phyloP scores from a whole-genome alignment of 2,797 vertebrate species.

The Ataeniobius toweri region DNA sequence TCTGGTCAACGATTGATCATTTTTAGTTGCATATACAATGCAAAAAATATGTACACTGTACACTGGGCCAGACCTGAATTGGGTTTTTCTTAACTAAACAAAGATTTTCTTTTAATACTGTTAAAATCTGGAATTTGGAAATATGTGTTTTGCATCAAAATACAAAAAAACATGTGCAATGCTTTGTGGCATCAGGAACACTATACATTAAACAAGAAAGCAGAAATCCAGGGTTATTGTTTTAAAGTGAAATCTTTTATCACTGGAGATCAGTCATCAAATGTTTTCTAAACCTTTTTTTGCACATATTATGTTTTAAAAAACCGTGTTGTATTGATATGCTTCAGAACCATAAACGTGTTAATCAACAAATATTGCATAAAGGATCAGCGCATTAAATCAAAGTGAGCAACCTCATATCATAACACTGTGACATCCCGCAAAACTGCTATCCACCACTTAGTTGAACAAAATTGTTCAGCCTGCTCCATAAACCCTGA shows the following conservation, averaged over 20 bases:
- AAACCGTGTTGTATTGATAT: not conserved
- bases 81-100: too few relatives aligned
- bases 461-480: conserved; percentile 43
- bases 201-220: not conserved
- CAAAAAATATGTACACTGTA: too few relatives aligned
- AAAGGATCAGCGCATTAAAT: conserved; percentile 25
- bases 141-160: not conserved
- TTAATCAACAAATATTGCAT: not conserved
- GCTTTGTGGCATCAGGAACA: not conserved
- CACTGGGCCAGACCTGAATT: too few relatives aligned
- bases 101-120: too few relatives aligned
- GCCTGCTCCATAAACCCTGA: conserved; percentile 58
- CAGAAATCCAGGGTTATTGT: too few relatives aligned
- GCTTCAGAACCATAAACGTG: not conserved
- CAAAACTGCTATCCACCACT: conserved; percentile 56
- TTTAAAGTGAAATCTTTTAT: not conserved
- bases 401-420: conserved; percentile 35
- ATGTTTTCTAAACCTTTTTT: not conserved
- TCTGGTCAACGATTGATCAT: too few relatives aligned
- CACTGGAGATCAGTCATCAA: not conserved
- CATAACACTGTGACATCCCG: conserved; percentile 51
- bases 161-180: not conserved
- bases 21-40: too few relatives aligned
- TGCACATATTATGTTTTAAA: not conserved
- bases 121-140: too few relatives aligned